Percentiles rank a stretch among this genome's conserved stretches.
Evolutionary conservation across 2,797 vertebrate genomes (phyloP).

Genomic region (Miichthys miiuy): DNA sequence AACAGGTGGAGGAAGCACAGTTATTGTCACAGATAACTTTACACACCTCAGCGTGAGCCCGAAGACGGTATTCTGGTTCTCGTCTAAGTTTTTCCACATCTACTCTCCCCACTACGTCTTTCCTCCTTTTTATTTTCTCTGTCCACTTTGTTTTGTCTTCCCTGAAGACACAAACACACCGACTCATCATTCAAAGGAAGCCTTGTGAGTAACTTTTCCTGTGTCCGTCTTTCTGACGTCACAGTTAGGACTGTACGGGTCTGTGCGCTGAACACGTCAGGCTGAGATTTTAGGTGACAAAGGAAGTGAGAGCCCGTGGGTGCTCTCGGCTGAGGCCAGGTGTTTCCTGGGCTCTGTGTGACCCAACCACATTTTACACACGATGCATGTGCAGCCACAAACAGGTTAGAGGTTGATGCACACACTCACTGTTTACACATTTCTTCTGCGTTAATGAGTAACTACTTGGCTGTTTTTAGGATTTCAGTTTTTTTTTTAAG

Average conservation of each 20-base stretch:
- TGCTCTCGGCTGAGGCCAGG: too few relatives aligned
- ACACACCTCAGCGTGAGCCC: background rate
- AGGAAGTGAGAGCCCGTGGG: constrained; percentile 59
- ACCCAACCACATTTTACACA: constrained; percentile 11
- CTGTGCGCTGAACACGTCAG: background rate
- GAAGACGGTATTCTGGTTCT: background rate
- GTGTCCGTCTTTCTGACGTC: background rate
- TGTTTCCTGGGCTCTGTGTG: constrained; percentile 49
- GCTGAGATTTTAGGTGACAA: constrained; percentile 16
- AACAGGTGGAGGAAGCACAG: background rate
- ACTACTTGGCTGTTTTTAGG: background rate
- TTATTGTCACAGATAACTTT: background rate
- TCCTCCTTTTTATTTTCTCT: constrained; percentile 3
- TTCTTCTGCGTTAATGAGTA: background rate
- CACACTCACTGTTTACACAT: too few relatives aligned
- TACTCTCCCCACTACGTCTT: background rate
- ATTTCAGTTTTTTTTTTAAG: background rate
- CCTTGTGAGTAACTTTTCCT: constrained; percentile 1
- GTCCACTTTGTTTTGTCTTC: constrained; percentile 39
- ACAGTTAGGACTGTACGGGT: background rate
- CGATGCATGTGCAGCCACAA: background rate
- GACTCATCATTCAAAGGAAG: constrained; percentile 41
- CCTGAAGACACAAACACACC: constrained; percentile 5
- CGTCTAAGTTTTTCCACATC: background rate
- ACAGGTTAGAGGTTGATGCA: background rate